Evolutionary conservation across 2,888 invertebrate genomes (phyloP), one percentile per base, ranked within the genome.

Genomic region (Acanthosoma haemorrhoidale): DNA sequence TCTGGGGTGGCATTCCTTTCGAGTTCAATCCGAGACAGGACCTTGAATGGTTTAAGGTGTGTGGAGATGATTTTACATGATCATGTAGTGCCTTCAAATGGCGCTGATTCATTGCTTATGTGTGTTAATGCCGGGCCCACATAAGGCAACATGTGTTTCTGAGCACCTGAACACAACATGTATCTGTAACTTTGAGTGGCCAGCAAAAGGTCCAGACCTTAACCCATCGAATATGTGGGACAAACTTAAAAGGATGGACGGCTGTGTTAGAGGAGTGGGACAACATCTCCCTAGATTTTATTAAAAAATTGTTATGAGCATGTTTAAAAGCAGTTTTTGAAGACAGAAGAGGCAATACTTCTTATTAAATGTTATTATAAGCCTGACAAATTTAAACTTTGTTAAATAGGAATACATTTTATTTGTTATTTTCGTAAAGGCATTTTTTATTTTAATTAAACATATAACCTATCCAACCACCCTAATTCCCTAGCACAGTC

Each of bases 361-460:
- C 43, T 8, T 8, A 13, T 13, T 13, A 41, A 41, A 41, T 32
- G 32, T 4, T 4, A 9, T 9, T 6, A 32, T 32, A 32, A 32
- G 32, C 9, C 9, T 38, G 80, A 79, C 58, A 84, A 79, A 74
- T 84, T 81, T 11, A 84, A 72, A 69, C 74, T 75, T 68, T 77
- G 80, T 60, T 76, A 78, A 82, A 82, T 74, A 72, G 76, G 73
- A 43, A 68, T 58, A 70, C 72, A 59, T 68, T 66, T 57, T 73
- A 34, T 57, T 16, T 21, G 13, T 29, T 29, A 29, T 60, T 29
- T n/a, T n/a, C n/a, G n/a, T n/a, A n/a, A n/a, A n/a, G n/a, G n/a
- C n/a, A n/a, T n/a, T n/a, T n/a, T n/a, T n/a, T n/a, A n/a, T n/a
- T n/a, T n/a, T n/a, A n/a, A n/a, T n/a, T n/a, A n/a, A n/a, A n/a